A percentile compares a stretch with the other conserved stretches of the same genome.
These are phyloP conservation scores for Antheraea assamensis DNA, from an alignment of 2,888 invertebrate genomes.

Conservation along the genomic window DNA sequence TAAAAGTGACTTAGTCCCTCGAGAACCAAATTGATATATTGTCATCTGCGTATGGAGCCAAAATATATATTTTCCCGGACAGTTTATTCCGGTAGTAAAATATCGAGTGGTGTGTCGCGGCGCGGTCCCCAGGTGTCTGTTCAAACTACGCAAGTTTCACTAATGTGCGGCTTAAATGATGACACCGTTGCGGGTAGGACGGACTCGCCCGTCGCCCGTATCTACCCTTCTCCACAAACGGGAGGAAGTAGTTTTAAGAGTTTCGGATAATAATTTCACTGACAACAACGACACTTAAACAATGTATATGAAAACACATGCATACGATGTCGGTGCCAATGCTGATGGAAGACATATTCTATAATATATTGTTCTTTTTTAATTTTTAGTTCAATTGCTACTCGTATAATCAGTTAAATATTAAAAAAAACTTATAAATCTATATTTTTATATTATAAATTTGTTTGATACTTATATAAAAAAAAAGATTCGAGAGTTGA, in stretches of 20 bases:
- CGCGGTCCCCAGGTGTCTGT: constrained; percentile 67
- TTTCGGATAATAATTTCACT: constrained; percentile 1
- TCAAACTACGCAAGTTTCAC: constrained; percentile 76
- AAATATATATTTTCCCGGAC: constrained; percentile 64
- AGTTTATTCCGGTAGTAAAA: constrained; percentile 66
- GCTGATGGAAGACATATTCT: too few species aligned
- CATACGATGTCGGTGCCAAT: neutral
- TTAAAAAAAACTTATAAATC: neutral
- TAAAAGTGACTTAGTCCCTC: constrained; percentile 38
- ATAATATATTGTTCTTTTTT: too few species aligned
- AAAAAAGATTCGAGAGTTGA: neutral
- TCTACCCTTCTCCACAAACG: constrained; percentile 32
- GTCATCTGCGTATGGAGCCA: constrained; percentile 37
- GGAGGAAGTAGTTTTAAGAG: constrained; percentile 10
- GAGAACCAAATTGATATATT: constrained; percentile 50
- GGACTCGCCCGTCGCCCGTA: constrained; percentile 38
- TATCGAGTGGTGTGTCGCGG: constrained; percentile 66
- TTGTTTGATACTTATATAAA: neutral
- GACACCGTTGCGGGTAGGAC: constrained; percentile 65
- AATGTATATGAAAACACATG: neutral
- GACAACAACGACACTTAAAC: constrained; percentile 1
- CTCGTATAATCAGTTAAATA: too few species aligned
- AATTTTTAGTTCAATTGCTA: too few species aligned
- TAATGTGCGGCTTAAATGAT: constrained; percentile 80
- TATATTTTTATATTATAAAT: neutral